Percentiles rank a stretch among this genome's conserved stretches.
phyloP scores from a whole-genome alignment of 2,888 invertebrate species.

The Sepiola atlantica region DNA sequence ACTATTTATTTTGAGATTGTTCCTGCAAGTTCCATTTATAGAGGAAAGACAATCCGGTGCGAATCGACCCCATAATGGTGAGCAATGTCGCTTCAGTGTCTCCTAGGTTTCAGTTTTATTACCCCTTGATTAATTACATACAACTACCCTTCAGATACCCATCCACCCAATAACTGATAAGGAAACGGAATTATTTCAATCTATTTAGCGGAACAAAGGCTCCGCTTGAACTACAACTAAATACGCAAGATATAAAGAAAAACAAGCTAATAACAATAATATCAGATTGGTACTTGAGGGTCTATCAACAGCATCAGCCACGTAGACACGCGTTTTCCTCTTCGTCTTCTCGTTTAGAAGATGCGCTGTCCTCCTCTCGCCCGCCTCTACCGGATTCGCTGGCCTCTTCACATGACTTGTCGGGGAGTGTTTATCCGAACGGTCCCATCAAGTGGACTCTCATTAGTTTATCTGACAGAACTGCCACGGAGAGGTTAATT shows the following conservation, averaged over 20 bases:
- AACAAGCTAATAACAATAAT: too few species aligned
- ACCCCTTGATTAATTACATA: neutral
- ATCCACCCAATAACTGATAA: neutral
- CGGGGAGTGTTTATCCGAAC: neutral
- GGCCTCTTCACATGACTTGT: neutral
- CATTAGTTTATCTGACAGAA: conserved; percentile 32
- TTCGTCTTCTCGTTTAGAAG: neutral
- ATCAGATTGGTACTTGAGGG: neutral
- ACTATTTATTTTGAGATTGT: neutral
- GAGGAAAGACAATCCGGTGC: neutral
- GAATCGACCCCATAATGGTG: neutral
- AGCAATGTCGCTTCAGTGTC: neutral
- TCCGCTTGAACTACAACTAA: neutral
- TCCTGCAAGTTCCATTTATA: neutral
- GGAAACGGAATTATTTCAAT: neutral
- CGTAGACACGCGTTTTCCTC: neutral
- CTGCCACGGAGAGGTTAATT: neutral
- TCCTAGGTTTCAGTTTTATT: neutral
- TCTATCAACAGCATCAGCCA: neutral
- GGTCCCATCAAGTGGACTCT: neutral
- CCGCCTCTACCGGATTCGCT: neutral
- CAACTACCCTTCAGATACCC: neutral
- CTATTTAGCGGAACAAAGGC: neutral
- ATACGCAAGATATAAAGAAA: neutral
- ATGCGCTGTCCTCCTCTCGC: neutral